These are phyloP conservation scores for Otus sunia DNA, from an alignment of 2,113 vertebrate genomes.

Conservation along the genomic window DNA sequence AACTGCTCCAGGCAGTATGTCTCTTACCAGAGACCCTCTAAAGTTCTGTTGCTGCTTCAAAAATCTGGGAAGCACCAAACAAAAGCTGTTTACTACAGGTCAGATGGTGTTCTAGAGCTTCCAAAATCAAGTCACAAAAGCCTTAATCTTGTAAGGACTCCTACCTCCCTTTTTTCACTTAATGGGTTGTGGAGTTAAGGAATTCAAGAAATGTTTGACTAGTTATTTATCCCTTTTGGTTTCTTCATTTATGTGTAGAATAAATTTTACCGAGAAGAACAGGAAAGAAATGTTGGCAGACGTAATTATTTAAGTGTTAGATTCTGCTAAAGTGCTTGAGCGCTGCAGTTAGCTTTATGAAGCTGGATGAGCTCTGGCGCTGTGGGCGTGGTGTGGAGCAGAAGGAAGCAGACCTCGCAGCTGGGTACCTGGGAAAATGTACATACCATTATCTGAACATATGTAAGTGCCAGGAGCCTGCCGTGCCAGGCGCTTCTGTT, in stretches of 20 bases:
- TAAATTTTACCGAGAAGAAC: neutral
- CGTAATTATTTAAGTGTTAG: neutral
- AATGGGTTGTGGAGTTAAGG: neutral
- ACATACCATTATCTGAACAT: neutral
- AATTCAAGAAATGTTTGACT: neutral
- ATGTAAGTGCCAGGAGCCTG: neutral
- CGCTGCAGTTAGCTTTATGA: neutral
- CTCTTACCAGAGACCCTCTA: neutral
- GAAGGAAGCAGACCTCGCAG: rapidly evolving
- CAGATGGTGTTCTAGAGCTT: neutral
- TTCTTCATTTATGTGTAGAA: neutral
- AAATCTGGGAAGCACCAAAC: neutral
- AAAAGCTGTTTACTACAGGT: neutral
- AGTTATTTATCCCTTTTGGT: neutral
- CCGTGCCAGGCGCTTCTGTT: neutral
- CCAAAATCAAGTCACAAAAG: neutral
- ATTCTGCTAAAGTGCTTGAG: neutral
- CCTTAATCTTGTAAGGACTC: neutral
- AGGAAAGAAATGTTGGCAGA: neutral
- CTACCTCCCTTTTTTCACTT: neutral
- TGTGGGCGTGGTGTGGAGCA: rapidly evolving
- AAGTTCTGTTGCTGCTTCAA: neutral
- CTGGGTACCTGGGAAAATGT: neutral
- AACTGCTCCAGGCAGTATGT: neutral
- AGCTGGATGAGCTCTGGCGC: rapidly evolving